phyloP scores from a whole-genome alignment of 2,113 vertebrate species.

The Cinclus cinclus region DNA sequence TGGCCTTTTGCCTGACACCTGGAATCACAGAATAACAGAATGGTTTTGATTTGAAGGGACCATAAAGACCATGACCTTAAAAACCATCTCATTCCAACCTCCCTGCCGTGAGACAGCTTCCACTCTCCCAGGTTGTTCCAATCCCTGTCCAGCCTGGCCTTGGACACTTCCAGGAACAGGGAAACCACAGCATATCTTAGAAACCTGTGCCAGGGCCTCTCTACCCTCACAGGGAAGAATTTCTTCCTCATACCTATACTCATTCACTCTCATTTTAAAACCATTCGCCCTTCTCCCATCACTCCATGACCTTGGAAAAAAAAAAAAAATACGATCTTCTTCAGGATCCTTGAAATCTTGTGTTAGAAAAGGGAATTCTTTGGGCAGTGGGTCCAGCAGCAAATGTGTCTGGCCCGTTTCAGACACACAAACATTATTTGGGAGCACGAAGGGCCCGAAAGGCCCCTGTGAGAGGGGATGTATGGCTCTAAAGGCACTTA shows the following conservation, averaged over 20 bases:
- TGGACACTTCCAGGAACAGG: neutral
- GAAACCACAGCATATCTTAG: neutral
- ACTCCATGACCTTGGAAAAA: too few relatives aligned
- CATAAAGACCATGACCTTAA: neutral
- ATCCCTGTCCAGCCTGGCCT: fast-evolving
- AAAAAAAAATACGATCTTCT: neutral
- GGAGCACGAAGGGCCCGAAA: neutral
- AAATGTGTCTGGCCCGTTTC: neutral
- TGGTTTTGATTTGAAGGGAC: neutral
- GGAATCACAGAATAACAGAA: neutral
- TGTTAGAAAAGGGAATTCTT: neutral
- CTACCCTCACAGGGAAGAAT: neutral
- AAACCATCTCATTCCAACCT: neutral
- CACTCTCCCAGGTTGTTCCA: fast-evolving
- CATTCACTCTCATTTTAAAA: neutral
- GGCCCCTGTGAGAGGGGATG: neutral
- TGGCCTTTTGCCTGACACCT: neutral
- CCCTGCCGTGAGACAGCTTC: neutral
- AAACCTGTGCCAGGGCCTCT: neutral
- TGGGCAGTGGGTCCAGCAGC: neutral
- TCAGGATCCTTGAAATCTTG: neutral
- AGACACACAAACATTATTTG: neutral
- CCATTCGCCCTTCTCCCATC: neutral
- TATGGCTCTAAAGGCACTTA: slow-evolving; percentile 62
- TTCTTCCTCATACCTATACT: neutral